Evolutionary conservation across 2,797 vertebrate genomes (phyloP).

Genomic region (Gallirallus australis): DNA sequence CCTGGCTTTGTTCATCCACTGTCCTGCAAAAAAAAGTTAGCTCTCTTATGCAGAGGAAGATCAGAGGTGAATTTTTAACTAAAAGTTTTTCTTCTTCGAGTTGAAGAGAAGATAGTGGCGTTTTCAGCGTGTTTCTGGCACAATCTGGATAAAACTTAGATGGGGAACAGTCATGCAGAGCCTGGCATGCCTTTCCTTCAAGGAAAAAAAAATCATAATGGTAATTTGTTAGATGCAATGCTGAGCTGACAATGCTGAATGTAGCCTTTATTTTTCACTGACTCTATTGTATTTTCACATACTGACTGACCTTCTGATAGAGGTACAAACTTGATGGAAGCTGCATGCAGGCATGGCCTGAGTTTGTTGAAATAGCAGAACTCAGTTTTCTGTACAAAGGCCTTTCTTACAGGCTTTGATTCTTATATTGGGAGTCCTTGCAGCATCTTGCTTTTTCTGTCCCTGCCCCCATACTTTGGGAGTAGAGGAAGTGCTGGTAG

Average conservation of each 20-base stretch:
- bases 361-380: not conserved
- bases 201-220: not conserved
- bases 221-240: not conserved
- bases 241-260: not conserved
- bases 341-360: not conserved
- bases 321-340: not conserved
- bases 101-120: not conserved
- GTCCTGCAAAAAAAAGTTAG: not conserved
- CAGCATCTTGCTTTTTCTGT: not conserved
- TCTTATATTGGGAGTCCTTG: accelerated
- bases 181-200: not conserved
- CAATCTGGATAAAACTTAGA: accelerated
- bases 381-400: not conserved
- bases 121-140: not conserved
- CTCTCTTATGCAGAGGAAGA: not conserved
- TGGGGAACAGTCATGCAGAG: not conserved
- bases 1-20: not conserved
- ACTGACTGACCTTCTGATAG: not conserved
- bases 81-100: not conserved
- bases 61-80: not conserved
- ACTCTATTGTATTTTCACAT: not conserved
- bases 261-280: not conserved
- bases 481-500: not conserved
- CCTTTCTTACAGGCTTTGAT: not conserved
- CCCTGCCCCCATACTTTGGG: not conserved